phyloP scores from a whole-genome alignment of 2,113 vertebrate genomes.

The Saccopteryx leptura region DNA sequence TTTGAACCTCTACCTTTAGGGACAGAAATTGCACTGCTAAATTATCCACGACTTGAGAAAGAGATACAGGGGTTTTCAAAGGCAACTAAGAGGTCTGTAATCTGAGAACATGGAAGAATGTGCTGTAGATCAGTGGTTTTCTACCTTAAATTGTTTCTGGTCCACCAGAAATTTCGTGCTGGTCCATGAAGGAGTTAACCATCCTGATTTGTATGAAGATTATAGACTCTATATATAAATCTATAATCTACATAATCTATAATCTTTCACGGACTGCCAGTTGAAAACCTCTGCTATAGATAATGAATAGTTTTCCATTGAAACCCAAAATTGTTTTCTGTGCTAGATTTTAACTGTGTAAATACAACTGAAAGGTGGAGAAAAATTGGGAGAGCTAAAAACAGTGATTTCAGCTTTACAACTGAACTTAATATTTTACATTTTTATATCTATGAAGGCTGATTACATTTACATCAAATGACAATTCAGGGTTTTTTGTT shows the following conservation, averaged over 20 bases:
- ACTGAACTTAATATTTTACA: constrained; percentile 22
- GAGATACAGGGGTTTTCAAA: background rate
- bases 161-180: too few species aligned
- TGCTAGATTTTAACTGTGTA: constrained; percentile 35
- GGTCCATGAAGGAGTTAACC: too few species aligned
- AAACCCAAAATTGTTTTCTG: too few species aligned
- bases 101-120: background rate
- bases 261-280: too few species aligned
- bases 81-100: background rate
- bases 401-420: constrained; percentile 9
- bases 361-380: background rate
- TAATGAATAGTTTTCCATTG: too few species aligned
- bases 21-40: background rate
- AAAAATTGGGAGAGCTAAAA: background rate
- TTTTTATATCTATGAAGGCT: constrained; percentile 36
- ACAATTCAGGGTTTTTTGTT: background rate
- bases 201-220: too few species aligned
- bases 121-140: background rate
- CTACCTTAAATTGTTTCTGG: too few species aligned
- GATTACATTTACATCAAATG: constrained; percentile 25
- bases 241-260: too few species aligned
- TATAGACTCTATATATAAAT: too few species aligned
- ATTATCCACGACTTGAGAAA: background rate
- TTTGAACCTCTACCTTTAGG: constrained; percentile 6
- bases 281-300: too few species aligned